A percentile compares a stretch with the other conserved stretches of the same genome.
Evolutionary conservation across 1,140 invertebrate species (phyloP).

Genomic region (Aplysia californica): DNA sequence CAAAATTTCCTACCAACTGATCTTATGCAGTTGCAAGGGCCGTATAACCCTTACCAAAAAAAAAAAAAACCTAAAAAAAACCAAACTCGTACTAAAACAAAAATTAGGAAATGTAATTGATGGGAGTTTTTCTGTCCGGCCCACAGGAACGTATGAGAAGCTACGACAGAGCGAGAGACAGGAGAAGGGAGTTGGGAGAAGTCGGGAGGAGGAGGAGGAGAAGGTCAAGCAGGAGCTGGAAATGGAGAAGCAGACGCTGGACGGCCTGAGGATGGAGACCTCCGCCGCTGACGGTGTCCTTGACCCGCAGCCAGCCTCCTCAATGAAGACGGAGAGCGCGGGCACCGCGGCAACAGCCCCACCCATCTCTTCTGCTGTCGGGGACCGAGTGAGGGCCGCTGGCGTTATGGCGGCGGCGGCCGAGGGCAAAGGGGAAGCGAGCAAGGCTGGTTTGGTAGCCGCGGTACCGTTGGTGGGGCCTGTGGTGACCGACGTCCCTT

Average conservation of each 20-base stretch:
- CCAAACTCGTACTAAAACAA: too few relatives aligned
- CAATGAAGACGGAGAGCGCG: not conserved
- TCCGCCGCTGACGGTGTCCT: not conserved
- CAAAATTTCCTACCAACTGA: too few relatives aligned
- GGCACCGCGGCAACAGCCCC: not conserved
- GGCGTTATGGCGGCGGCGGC: not conserved
- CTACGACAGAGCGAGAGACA: conserved; percentile 81
- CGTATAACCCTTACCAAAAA: too few relatives aligned
- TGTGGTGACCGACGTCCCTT: not conserved
- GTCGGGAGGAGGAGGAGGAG: not conserved
- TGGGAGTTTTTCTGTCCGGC: too few relatives aligned
- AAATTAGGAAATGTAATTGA: too few relatives aligned
- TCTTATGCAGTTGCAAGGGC: too few relatives aligned
- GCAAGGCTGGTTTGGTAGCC: not conserved
- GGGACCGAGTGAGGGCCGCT: not conserved
- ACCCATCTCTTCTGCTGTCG: not conserved
- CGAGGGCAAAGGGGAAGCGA: too few relatives aligned
- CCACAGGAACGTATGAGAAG: conserved; percentile 94
- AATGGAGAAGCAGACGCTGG: not conserved
- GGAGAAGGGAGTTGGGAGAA: not conserved
- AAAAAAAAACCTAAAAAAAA: too few relatives aligned
- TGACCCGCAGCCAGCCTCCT: not conserved
- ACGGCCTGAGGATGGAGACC: not conserved
- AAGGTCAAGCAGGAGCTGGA: not conserved
- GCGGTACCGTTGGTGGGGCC: not conserved